Percentiles rank a stretch among this genome's conserved stretches.
phyloP scores from a whole-genome alignment of 2,888 invertebrate species.

The Gisinianus flammeolus region DNA sequence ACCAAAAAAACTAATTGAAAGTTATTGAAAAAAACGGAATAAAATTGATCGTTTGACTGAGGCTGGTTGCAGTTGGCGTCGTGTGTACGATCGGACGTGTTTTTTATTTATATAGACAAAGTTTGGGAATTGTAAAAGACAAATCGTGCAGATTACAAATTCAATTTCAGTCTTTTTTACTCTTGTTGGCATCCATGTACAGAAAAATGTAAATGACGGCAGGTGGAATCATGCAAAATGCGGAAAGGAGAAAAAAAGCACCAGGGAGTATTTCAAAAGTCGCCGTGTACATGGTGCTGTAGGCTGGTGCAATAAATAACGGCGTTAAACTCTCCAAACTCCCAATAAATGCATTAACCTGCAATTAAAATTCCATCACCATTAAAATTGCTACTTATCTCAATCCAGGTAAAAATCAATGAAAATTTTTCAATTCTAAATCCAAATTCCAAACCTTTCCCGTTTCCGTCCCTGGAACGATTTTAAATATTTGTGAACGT shows the following conservation, averaged over 20 bases:
- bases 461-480: slow-evolving; percentile 73
- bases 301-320: slow-evolving; percentile 69
- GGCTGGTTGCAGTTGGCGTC: too few relatives aligned
- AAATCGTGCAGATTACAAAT: too few relatives aligned
- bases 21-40: too few relatives aligned
- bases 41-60: too few relatives aligned
- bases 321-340: slow-evolving; percentile 72
- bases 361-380: too few relatives aligned
- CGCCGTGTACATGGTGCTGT: slow-evolving; percentile 69
- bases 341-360: slow-evolving; percentile 71
- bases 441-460: slow-evolving; percentile 65
- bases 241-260: slow-evolving; percentile 68
- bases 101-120: too few relatives aligned
- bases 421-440: not conserved
- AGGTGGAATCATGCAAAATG: slow-evolving; percentile 62
- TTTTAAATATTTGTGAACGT: slow-evolving; percentile 81
- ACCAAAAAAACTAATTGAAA: too few relatives aligned
- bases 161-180: too few relatives aligned
- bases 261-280: slow-evolving; percentile 68
- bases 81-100: too few relatives aligned
- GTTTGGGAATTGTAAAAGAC: too few relatives aligned
- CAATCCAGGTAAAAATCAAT: not conserved
- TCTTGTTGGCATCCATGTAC: too few relatives aligned
- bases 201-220: slow-evolving; percentile 42
- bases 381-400: not conserved